Percentiles rank a stretch among this genome's conserved stretches.
phyloP scores from a whole-genome alignment of 2,888 invertebrate species.

The Athalia rosae region DNA sequence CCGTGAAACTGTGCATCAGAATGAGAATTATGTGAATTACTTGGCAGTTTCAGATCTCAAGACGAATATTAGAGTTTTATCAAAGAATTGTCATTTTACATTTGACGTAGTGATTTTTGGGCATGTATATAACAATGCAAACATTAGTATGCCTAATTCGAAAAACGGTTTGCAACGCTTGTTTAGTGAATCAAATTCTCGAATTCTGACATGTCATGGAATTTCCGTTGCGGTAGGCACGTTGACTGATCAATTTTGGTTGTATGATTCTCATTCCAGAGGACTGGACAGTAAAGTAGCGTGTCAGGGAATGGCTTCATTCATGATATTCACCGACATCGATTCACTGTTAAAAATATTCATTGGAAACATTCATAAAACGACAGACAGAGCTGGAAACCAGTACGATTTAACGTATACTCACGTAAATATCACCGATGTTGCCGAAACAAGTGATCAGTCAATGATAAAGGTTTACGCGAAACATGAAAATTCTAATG shows the following conservation, averaged over 20 bases:
- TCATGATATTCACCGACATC: background rate
- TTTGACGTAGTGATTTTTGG: too few relatives aligned
- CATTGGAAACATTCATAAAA: background rate
- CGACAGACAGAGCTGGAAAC: background rate
- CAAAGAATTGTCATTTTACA: too few relatives aligned
- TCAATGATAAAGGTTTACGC: too few relatives aligned
- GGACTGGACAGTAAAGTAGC: background rate
- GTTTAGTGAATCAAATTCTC: background rate
- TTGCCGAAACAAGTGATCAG: too few relatives aligned
- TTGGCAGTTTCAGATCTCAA: too few relatives aligned
- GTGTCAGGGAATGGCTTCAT: background rate
- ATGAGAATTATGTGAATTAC: too few relatives aligned
- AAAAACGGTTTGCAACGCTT: background rate
- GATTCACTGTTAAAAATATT: background rate
- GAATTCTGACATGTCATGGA: slow-evolving; percentile 15
- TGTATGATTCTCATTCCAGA: slow-evolving; percentile 13
- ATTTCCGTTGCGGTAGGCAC: background rate
- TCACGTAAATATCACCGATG: background rate
- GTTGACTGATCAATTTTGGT: background rate
- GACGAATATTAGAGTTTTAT: too few relatives aligned
- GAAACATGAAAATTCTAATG: too few relatives aligned
- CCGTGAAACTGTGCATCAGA: too few relatives aligned
- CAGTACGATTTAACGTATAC: background rate
- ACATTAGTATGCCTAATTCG: background rate
- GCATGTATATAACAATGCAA: too few relatives aligned